phyloP scores from a whole-genome alignment of 1,140 invertebrate genomes.

The Nephila pilipes region DNA sequence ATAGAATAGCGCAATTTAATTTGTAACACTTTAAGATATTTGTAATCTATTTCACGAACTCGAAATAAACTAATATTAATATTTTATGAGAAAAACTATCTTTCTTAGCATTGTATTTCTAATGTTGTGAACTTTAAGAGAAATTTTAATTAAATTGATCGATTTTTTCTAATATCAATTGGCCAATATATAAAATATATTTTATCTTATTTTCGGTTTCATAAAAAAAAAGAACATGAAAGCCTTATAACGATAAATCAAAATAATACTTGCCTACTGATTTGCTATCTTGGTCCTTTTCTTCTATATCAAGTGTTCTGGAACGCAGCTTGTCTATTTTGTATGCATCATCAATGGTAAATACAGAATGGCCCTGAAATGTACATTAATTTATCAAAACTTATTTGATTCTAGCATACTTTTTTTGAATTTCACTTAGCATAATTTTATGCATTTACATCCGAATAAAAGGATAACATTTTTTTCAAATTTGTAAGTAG shows the following conservation, averaged over 20 bases:
- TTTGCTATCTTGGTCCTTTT: conserved; percentile 58
- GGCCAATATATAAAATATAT: too few relatives aligned
- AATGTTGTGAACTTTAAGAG: too few relatives aligned
- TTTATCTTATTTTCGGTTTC: too few relatives aligned
- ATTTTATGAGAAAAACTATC: too few relatives aligned
- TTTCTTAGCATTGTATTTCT: too few relatives aligned
- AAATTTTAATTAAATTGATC: too few relatives aligned
- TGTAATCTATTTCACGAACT: too few relatives aligned
- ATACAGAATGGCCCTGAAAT: conserved; percentile 70
- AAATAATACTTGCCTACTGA: conserved; percentile 41
- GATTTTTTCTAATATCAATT: too few relatives aligned
- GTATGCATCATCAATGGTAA: conserved; percentile 71
- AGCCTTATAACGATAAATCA: neutral
- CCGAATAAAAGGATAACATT: neutral
- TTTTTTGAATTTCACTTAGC: neutral
- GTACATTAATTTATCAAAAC: neutral
- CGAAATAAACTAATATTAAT: too few relatives aligned
- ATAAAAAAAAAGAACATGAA: too few relatives aligned
- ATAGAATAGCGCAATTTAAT: too few relatives aligned
- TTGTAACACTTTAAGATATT: too few relatives aligned
- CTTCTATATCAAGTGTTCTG: conserved; percentile 17
- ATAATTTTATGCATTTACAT: neutral
- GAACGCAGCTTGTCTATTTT: conserved; percentile 63
- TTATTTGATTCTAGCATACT: neutral
- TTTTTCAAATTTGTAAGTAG: neutral